These are phyloP conservation scores for Drosophila funebris DNA, from an alignment of 1,140 invertebrate species.

Conservation along the genomic window DNA sequence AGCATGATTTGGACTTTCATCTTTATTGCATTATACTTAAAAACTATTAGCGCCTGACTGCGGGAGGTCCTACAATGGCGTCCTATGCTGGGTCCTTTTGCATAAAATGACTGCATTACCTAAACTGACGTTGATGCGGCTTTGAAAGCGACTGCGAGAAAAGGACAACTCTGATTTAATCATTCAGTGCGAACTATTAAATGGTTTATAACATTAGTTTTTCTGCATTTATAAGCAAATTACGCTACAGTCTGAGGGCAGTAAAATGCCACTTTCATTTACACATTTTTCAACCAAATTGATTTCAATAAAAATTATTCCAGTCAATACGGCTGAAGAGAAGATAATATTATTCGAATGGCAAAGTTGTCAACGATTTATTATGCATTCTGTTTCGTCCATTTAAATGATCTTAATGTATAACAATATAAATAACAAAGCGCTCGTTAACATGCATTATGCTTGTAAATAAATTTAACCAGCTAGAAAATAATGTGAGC, in stretches of 20 bases:
- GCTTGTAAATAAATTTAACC: constrained; percentile 75
- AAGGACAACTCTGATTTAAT: constrained; percentile 26
- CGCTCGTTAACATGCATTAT: constrained; percentile 68
- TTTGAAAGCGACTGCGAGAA: constrained; percentile 6
- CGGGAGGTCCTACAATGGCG: constrained; percentile 9
- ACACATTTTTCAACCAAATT: neutral
- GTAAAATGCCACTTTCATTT: neutral
- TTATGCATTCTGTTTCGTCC: constrained; percentile 21
- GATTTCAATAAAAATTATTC: neutral
- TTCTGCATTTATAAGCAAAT: neutral
- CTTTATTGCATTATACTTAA: constrained; percentile 82
- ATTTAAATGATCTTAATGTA: constrained; percentile 40
- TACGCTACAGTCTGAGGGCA: neutral
- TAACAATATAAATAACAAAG: constrained; percentile 55
- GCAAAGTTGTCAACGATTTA: constrained; percentile 25
- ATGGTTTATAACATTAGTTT: constrained; percentile 60
- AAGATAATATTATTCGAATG: neutral
- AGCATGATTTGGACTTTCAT: constrained; percentile 82
- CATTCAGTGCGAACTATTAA: constrained; percentile 48
- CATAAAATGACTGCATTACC: constrained; percentile 44
- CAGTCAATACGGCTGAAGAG: neutral
- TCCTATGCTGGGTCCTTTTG: constrained; percentile 7
- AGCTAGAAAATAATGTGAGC: constrained; percentile 76
- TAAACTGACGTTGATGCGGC: constrained; percentile 48
- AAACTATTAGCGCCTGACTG: constrained; percentile 71